Percentiles rank a stretch among this genome's conserved stretches.
Evolutionary conservation across 2,888 invertebrate species (phyloP).

Genomic region (Dasysyrphus albostriatus): DNA sequence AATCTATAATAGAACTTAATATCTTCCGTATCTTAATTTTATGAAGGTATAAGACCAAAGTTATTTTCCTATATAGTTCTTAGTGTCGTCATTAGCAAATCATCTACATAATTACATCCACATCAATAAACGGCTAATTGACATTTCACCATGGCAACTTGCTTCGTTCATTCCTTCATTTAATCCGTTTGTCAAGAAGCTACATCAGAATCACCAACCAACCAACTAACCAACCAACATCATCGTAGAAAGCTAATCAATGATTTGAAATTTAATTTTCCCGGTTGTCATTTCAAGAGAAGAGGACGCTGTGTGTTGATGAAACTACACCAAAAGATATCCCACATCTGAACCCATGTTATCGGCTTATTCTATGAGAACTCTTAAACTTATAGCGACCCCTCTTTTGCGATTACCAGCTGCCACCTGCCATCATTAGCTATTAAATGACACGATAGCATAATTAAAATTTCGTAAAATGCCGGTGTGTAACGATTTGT

Average conservation of each 20-base stretch:
- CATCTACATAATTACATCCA: conserved; percentile 65
- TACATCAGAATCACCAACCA: conserved; percentile 6
- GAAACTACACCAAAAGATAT: conserved; percentile 37
- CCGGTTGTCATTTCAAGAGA: conserved; percentile 51
- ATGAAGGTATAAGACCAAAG: not conserved
- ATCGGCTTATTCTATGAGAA: not conserved
- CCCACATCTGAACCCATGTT: conserved; percentile 5
- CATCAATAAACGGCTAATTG: conserved; percentile 70
- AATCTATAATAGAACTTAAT: conserved; percentile 4
- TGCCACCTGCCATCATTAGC: conserved; percentile 15
- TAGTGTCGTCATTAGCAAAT: conserved; percentile 31
- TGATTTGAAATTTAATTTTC: conserved; percentile 66
- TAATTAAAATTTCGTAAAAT: conserved; percentile 70
- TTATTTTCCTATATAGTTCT: not conserved
- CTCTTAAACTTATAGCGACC: not conserved
- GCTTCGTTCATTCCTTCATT: conserved; percentile 8
- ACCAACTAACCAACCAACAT: not conserved
- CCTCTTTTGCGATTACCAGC: conserved; percentile 2
- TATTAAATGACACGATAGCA: conserved; percentile 55
- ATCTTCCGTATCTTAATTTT: conserved; percentile 22
- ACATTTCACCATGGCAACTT: conserved; percentile 64
- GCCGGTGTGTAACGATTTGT: conserved; percentile 52
- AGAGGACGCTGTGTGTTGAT: conserved; percentile 1
- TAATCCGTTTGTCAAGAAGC: conserved; percentile 26
- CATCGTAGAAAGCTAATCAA: conserved; percentile 54